Conservation (phyloP, 2,113 vertebrate genomes). For the Holacanthus passer region DNA sequence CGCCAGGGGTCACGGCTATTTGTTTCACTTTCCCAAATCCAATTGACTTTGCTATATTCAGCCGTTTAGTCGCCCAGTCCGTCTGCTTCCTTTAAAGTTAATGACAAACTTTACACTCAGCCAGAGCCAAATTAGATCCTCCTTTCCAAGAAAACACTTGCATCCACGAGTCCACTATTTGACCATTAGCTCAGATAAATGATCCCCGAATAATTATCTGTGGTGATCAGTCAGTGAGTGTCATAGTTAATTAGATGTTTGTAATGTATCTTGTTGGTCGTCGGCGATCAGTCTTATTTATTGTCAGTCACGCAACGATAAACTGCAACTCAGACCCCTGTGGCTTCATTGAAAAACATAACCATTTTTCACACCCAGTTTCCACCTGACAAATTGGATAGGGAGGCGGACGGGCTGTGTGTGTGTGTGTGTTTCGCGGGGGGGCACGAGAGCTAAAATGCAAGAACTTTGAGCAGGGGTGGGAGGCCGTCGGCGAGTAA, state of each 20-base stretch:
- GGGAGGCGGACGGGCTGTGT: no score
- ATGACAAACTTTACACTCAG: not conserved
- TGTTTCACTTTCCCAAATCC: constrained; percentile 72
- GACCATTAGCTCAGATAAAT: constrained; percentile 22
- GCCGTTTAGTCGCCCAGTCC: constrained; percentile 25
- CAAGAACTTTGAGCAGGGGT: constrained; percentile 53
- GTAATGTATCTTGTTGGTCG: constrained; percentile 14
- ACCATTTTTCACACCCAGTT: constrained; percentile 69
- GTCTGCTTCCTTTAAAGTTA: constrained; percentile 24
- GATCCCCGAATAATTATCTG: constrained; percentile 23
- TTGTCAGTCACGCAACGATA: constrained; percentile 49
- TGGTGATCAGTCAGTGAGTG: constrained; percentile 17
- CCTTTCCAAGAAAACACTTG: constrained; percentile 8
- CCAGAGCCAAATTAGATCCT: constrained; percentile 15
- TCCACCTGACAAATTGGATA: constrained; percentile 68
- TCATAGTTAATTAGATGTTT: constrained; percentile 48
- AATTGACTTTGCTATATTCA: constrained; percentile 63
- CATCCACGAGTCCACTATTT: not conserved
- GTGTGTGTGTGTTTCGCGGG: no score
- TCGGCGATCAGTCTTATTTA: constrained; percentile 55
- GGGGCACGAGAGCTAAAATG: constrained; percentile 23
- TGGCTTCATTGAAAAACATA: constrained; percentile 57
- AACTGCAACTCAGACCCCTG: constrained; percentile 48
- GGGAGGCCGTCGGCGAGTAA: constrained; percentile 56
- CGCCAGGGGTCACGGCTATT: constrained; percentile 53